Evolutionary conservation across 2,888 invertebrate genomes (phyloP), one percentile per base, ranked within the genome.

Genomic region (Lasioglossum pauxillum): DNA sequence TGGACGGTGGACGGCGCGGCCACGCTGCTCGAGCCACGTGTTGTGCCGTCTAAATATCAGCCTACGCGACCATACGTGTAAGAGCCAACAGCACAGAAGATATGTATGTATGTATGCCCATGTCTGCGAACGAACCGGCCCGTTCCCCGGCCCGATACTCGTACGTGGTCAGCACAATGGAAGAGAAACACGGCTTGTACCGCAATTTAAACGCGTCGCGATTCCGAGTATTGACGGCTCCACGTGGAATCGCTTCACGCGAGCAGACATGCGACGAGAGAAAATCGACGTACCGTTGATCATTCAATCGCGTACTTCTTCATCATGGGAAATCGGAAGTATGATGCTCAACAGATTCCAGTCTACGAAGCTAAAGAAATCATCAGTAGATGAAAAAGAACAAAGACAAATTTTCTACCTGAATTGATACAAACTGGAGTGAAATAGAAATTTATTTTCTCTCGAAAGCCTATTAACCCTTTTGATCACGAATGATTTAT

Each of bases 31-130:
- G 75, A 44, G 73, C 80, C 82, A 83, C 78, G 82, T 84, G 78
- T 90, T 90, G 85, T 83, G 57, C 84, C 90, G 90, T 90, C 90
- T 90, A 90, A 88, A 69, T 83, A 73, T 78, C 83, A 77, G 38
- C 73, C 82, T 75, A 82, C 85, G 80, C 85, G 76, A 78, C 79
- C 80, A 57, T 57, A 57, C 57, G 57, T n/a, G 57, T n/a, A 57
- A n/a, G 57, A 57, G 57, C 57, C 57, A 10, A n/a, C 8, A 78
- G 23, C 75, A 74, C 72, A 82, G 83, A 46, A 41, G 88, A 53
- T 23, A 53, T 53, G 53, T 84, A 82, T 74, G 77, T 27, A 60
- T 5, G 27, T 60, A 64, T 7, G 64, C 16, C 60, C 10, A 57
- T 57, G 57, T 78, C 72, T 69, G 83, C 75, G 57, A 79, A 72